Percentiles rank a stretch among this genome's conserved stretches.
These are phyloP conservation scores for Tachuris rubrigastra DNA, from an alignment of 2,113 vertebrate species.

Conservation along the genomic window DNA sequence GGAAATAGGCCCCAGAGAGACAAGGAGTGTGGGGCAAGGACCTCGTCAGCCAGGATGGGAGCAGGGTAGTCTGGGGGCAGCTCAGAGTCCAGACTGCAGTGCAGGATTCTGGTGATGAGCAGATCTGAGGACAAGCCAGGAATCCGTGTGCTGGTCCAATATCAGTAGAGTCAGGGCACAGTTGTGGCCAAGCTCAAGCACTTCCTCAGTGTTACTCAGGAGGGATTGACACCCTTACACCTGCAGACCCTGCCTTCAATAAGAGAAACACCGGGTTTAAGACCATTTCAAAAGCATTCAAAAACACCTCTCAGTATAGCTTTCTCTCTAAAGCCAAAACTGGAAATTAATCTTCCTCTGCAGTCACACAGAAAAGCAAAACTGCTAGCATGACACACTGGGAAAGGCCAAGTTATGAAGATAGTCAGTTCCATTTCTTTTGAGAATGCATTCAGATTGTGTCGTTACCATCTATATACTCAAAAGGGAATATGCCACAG, in stretches of 20 bases:
- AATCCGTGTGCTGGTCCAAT: not conserved
- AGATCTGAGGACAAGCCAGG: not conserved
- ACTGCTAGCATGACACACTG: fast-evolving
- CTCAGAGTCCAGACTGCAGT: not conserved
- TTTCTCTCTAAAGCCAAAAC: not conserved
- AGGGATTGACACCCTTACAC: not conserved
- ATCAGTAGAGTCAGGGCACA: not conserved
- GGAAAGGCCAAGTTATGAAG: not conserved
- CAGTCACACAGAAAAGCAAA: not conserved
- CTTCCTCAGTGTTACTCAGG: not conserved
- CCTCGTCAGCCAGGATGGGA: fast-evolving
- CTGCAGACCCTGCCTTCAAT: not conserved
- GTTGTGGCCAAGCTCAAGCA: not conserved
- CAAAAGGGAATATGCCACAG: not conserved
- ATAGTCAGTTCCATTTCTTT: not conserved
- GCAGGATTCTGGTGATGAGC: not conserved
- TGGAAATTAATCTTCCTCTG: not conserved
- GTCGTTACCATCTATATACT: not conserved
- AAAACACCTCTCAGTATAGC: not conserved
- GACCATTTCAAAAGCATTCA: not conserved
- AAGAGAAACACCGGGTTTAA: not conserved
- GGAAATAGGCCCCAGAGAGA: too few relatives aligned
- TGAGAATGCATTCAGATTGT: not conserved
- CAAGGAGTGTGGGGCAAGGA: not conserved
- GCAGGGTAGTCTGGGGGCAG: not conserved